Base-by-base conservation (phyloP, 35 echinoderm and acorn worm genomes). In the Amphiura filiformis region DNA sequence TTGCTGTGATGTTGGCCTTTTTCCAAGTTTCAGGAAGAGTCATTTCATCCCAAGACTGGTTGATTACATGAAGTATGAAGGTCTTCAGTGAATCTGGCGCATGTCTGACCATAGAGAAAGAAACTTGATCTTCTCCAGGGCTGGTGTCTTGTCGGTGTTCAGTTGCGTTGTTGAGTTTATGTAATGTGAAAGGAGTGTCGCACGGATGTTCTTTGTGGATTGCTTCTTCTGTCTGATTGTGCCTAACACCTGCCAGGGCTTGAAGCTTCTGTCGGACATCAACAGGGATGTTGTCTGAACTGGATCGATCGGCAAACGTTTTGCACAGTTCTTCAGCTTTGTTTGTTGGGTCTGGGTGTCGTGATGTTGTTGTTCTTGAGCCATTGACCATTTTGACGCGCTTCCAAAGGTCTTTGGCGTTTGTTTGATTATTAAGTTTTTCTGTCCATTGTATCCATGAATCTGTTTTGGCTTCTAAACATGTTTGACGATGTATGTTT, bases 41-140 rank as follows among this genome's bases (percentile, higher is more conserved):
- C 81, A 49, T 82, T 22, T 82, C 41, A 32, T 40, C 40, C 81
- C 81, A 82, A 2, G 41, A 82, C 36, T 82, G 30, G 32, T 82
- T 82, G 81, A 82, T 82, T 22, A 44, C 39, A 1, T 47, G 36
- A 17, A 82, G 37, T 37, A 82, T 44, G 81, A 82, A 82, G 31
- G 23, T 44, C 39, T 82, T 82, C 4, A 82, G 81, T 1, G 28
- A 9, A 49, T 82, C 81, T 82, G 81, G 39, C n/a, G 31, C 36
- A 14, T 82, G 5, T 82, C 0, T 22, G 26, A 82, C 22, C 37
- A 41, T 44, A n/a, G 81, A 82, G 32, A 82, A 82, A 0, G 37
- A 39, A 35, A 44, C 44, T 52, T 41, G 5, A 42, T 82, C 81
- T 13, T 82, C 81, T 15, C 15, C 78, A 1, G 78, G 78, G 34